These are phyloP conservation scores for Nomada ferruginata DNA, from an alignment of 2,888 invertebrate genomes.

Conservation along the genomic window DNA sequence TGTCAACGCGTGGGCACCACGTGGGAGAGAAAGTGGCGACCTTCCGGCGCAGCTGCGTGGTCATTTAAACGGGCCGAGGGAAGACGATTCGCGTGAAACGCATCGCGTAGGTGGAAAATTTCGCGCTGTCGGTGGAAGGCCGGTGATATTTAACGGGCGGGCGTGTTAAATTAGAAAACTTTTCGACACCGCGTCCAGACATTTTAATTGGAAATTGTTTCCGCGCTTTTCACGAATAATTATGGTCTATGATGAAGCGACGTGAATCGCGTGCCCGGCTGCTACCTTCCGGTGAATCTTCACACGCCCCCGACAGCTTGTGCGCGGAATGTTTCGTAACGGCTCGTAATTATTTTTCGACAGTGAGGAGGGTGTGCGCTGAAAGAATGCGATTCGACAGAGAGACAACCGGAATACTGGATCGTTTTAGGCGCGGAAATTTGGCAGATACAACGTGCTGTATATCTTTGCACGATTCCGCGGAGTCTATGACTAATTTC, in stretches of 20 bases:
- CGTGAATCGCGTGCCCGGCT: slow-evolving; percentile 40
- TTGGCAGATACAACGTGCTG: no score
- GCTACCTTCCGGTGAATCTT: slow-evolving; percentile 11
- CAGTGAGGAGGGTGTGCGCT: background rate
- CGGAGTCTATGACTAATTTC: slow-evolving; percentile 1
- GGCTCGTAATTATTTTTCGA: slow-evolving; percentile 30
- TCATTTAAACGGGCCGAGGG: background rate
- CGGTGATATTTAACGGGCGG: slow-evolving; percentile 1
- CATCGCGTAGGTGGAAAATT: slow-evolving; percentile 28
- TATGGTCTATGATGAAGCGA: slow-evolving; percentile 37
- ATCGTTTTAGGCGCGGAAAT: background rate
- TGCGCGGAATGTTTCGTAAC: slow-evolving; percentile 7
- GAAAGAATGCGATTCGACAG: background rate
- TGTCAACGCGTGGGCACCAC: slow-evolving; percentile 15
- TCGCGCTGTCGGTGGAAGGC: background rate
- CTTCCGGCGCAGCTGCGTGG: slow-evolving; percentile 1
- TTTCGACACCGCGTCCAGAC: slow-evolving; percentile 46
- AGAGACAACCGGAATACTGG: background rate
- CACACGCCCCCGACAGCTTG: background rate
- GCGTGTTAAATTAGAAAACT: slow-evolving; percentile 54
- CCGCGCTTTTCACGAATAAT: slow-evolving; percentile 49
- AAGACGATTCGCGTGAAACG: slow-evolving; percentile 11
- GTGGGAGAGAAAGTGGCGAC: background rate
- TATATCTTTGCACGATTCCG: background rate
- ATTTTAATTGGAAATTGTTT: slow-evolving; percentile 57